Base-by-base conservation (phyloP, 1,140 invertebrate species). In the Drosophila azteca region DNA sequence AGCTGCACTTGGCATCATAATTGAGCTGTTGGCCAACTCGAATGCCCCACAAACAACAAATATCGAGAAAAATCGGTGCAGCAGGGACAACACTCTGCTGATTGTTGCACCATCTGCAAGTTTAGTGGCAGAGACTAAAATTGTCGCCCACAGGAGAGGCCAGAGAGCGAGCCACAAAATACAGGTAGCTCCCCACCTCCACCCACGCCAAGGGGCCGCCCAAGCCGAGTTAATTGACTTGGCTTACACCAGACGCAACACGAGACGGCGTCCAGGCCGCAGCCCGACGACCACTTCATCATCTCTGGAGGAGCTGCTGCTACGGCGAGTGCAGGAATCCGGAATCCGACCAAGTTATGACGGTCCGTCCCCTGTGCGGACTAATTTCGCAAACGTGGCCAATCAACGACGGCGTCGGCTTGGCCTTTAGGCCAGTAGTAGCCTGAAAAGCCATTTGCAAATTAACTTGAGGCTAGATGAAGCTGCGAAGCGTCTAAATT, bases 361-460 rank as follows among this genome's bases (percentile, higher is more conserved):
- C 46, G 48, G 41, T 46, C 61, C 73, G 50, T 73, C 48, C 43
- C 53, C 55, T 31, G 39, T 46, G 52, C 61, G 84, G 50, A 83
- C 83, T 88, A 88, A 88, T 88, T 88, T 88, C 62, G 72, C 59
- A 77, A 83, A 88, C 83, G 83, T 88, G 83, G 83, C 79, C 83
- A 88, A 88, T 88, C 83, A 88, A 63, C 65, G 51, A 22, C 22
- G 57, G 54, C 70, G 51, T 55, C 53, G 39, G 22, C 13, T 57
- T 15, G 20, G 13, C 6, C 66, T 64, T 58, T 20, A 20, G 52
- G 73, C 74, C 31, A 31, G 35, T 11, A 53, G 81, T 74, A 65
- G 75, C 82, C 67, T 62, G 72, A 65, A 79, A 83, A 83, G 72
- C 79, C 72, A 88, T 88, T 88, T 88, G 83, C 83, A 88, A 88